Evolutionary conservation across 2,888 invertebrate species (phyloP), one percentile per base, ranked within the genome.

Genomic region (Conops quadrifasciatus): DNA sequence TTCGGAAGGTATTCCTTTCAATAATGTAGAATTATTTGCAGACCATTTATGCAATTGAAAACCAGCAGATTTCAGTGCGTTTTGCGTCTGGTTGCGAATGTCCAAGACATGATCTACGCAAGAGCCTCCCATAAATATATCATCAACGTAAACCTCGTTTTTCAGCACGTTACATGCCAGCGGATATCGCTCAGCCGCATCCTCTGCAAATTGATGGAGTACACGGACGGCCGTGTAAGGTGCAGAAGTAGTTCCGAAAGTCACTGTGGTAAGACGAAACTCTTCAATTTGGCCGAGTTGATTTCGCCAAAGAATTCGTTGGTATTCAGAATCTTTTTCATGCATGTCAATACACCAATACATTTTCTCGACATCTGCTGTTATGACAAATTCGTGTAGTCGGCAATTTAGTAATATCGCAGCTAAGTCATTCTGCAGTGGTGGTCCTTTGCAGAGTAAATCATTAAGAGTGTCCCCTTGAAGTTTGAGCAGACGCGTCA

Each of bases 381-480:
- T 28, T 2, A 64, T 16, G 9, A 49, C 67, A n/a, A 19, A 67
- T 24, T 47, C 63, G n/a, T 58, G 49, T 28, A 64, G 9, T 3
- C 64, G 26, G 26, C 51, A 64, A 28, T 64, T 64, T 7, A 64
- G n/a, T 45, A 68, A 47, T 19, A 71, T 59, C n/a, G 62, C 53
- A n/a, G 56, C n/a, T 9, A 67, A 45, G 26, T 67, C 63, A 28
- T 63, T 67, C 24, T 63, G 63, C 15, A 67, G 62, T n/a, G 70
- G 15, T 19, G 71, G 63, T n/a, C 71, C 62, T 15, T 58, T 43
- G 45, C 53, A 69, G 9, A 60, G 36, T n/a, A 70, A 47, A 4
- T 73, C 73, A 45, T 71, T 75, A 3, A 73, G 73, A 72, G 21
- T 62, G 15, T 30, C 49, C 19, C 15, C 60, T 45, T 26, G 59